These are phyloP conservation scores for Melanostoma mellinum DNA, from an alignment of 2,888 invertebrate genomes.

Conservation along the genomic window DNA sequence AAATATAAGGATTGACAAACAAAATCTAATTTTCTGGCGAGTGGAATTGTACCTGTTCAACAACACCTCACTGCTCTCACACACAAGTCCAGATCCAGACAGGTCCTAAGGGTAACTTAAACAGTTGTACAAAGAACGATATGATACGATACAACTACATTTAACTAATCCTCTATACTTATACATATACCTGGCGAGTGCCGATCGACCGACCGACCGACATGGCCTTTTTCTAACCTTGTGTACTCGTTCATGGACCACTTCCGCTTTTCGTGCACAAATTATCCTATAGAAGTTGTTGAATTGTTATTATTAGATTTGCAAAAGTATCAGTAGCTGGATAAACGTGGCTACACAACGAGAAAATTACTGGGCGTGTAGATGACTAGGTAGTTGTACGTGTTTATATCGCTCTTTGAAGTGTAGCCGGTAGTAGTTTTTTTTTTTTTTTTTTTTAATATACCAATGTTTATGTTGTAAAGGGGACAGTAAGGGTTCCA, in stretches of 20 bases:
- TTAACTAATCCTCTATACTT: too few species aligned
- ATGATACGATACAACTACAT: background rate
- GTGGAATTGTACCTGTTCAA: slow-evolving; percentile 2
- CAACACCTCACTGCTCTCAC: background rate
- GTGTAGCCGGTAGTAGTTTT: too few species aligned
- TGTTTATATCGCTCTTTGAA: background rate
- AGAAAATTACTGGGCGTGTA: slow-evolving; percentile 66
- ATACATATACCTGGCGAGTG: too few species aligned
- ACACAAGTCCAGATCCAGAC: background rate
- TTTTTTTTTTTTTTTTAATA: too few species aligned
- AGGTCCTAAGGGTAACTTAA: background rate
- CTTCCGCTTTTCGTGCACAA: slow-evolving; percentile 45
- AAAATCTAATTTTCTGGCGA: slow-evolving; percentile 57
- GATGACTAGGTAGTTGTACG: slow-evolving; percentile 43
- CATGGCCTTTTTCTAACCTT: slow-evolving; percentile 9
- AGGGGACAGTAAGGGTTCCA: too few species aligned
- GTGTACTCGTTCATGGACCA: slow-evolving; percentile 13
- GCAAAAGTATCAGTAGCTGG: slow-evolving; percentile 27
- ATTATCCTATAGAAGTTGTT: slow-evolving; percentile 66
- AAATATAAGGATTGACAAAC: background rate
- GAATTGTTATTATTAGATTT: slow-evolving; percentile 70
- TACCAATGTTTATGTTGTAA: too few species aligned
- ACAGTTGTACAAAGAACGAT: background rate
- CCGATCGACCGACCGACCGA: background rate
- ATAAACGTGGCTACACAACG: slow-evolving; percentile 58